Percentiles rank a stretch among this genome's conserved stretches.
These are phyloP conservation scores for Numida meleagris DNA, from an alignment of 2,113 vertebrate genomes.

Conservation along the genomic window DNA sequence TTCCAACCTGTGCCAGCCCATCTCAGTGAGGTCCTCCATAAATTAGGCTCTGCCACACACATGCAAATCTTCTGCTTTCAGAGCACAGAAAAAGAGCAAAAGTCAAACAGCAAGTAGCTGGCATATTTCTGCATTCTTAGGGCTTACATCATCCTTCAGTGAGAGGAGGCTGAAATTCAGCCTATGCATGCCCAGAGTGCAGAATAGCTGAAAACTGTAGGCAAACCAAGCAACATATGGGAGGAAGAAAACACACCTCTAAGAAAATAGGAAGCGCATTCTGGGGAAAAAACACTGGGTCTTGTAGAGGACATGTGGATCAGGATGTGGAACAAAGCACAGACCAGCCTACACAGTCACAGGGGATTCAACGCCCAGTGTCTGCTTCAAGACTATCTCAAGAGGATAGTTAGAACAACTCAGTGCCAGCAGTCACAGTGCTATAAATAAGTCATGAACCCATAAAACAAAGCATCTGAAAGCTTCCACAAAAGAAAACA, in stretches of 20 bases:
- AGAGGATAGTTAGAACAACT: neutral
- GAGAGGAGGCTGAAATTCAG: constrained; percentile 7
- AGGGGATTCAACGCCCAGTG: neutral
- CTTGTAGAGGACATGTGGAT: neutral
- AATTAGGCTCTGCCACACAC: neutral
- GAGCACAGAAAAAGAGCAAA: constrained; percentile 2
- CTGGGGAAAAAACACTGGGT: neutral
- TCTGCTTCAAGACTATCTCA: constrained; percentile 25
- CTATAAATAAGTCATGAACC: constrained; percentile 39
- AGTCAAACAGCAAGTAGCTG: constrained; percentile 40
- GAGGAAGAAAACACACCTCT: neutral
- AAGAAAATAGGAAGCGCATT: neutral
- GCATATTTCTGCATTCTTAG: constrained; percentile 3
- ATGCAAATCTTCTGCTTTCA: constrained; percentile 16
- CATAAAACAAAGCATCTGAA: neutral
- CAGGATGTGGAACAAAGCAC: neutral
- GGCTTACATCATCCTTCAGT: constrained; percentile 9
- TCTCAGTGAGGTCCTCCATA: neutral
- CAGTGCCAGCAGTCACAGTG: neutral
- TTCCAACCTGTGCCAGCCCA: neutral
- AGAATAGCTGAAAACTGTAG: constrained; percentile 9
- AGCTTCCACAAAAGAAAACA: constrained; percentile 9
- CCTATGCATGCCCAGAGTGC: neutral
- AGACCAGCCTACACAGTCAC: neutral
- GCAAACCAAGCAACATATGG: neutral